Conservation (phyloP, 2,888 invertebrate genomes). For the Dynastes maya region DNA sequence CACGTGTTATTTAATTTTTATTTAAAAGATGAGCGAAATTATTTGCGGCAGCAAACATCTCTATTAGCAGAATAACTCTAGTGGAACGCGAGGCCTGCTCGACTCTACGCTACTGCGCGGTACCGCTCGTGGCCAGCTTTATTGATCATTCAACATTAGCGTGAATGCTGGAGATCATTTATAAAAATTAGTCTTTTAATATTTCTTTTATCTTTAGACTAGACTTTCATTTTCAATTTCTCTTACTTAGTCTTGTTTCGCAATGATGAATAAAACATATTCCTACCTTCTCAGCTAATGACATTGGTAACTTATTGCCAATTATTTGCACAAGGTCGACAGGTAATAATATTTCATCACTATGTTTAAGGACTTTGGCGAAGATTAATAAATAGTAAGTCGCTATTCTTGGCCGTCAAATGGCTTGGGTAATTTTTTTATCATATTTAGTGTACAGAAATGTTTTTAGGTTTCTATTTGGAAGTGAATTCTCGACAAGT, state of each 20-base stretch:
- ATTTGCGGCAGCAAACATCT: too few relatives aligned
- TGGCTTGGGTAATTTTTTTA: background rate
- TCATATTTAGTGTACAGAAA: background rate
- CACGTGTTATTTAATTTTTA: too few relatives aligned
- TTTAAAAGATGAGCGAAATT: too few relatives aligned
- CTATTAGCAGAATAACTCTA: too few relatives aligned
- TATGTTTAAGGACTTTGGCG: constrained; percentile 13
- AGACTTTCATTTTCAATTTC: background rate
- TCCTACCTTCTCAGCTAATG: background rate
- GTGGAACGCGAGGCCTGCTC: too few relatives aligned
- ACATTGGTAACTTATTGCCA: constrained; percentile 40
- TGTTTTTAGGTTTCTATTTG: background rate
- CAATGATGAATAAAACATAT: background rate
- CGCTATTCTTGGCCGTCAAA: constrained; percentile 24
- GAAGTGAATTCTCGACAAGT: too few relatives aligned
- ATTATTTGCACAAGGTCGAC: constrained; percentile 41
- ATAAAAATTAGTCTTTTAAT: background rate
- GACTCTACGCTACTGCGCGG: too few relatives aligned
- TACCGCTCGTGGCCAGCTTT: too few relatives aligned
- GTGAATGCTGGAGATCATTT: background rate
- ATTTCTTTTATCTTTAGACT: background rate
- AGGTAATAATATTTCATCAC: constrained; percentile 33
- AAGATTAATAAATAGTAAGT: constrained; percentile 25
- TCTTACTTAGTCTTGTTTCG: background rate
- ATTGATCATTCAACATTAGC: background rate